Evolutionary conservation across 2,113 vertebrate species (phyloP).

Genomic region (Dipodomys merriami): DNA sequence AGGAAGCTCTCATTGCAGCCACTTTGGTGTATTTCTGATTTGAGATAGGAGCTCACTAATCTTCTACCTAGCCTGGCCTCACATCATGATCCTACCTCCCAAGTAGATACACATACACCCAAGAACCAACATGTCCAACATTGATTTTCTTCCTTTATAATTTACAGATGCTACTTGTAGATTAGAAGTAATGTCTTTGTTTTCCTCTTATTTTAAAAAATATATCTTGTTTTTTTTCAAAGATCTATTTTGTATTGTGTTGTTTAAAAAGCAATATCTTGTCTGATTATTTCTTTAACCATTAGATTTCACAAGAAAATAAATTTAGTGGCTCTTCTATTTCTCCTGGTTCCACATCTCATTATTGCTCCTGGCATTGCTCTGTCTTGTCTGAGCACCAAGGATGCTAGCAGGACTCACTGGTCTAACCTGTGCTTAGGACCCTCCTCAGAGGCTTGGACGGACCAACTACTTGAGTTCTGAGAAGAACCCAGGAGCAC

Average conservation of each 20-base stretch:
- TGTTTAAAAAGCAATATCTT: neutral
- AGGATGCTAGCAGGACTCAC: neutral
- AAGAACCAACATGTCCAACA: too few species aligned
- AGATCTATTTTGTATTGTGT: neutral
- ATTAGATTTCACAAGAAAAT: neutral
- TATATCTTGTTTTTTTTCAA: neutral
- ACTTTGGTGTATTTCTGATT: too few species aligned
- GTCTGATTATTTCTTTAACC: neutral
- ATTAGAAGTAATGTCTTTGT: neutral
- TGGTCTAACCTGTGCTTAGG: too few species aligned
- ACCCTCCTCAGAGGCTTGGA: neutral
- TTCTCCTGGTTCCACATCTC: too few species aligned
- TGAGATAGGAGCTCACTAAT: too few species aligned
- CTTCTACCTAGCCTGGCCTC: too few species aligned
- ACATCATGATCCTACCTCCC: too few species aligned
- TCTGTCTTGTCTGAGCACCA: neutral
- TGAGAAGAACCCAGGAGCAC: neutral
- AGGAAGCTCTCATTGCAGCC: too few species aligned
- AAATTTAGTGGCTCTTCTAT: too few species aligned
- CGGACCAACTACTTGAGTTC: fast-evolving
- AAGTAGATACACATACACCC: too few species aligned
- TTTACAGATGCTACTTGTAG: neutral
- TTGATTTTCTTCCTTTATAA: neutral
- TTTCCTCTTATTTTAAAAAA: neutral
- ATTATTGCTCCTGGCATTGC: neutral